These are phyloP conservation scores for Gopherus flavomarginatus DNA, from an alignment of 2,113 vertebrate genomes.

Conservation along the genomic window DNA sequence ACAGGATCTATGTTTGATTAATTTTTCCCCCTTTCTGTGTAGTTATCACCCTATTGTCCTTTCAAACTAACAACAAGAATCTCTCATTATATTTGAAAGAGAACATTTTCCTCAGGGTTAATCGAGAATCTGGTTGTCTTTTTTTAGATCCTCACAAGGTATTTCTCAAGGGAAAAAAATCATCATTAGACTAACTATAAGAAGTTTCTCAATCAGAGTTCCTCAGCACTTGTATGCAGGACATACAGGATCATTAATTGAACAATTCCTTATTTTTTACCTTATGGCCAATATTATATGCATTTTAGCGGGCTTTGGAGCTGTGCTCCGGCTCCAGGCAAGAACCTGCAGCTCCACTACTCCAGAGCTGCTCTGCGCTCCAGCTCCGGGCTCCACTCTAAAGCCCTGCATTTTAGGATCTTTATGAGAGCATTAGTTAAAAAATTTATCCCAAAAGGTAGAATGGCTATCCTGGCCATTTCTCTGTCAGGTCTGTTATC, in stretches of 20 bases:
- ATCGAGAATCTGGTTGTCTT: background rate
- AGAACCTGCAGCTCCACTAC: no score
- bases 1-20: background rate
- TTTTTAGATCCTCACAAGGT: background rate
- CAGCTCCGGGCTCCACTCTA: no score
- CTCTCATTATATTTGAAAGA: background rate
- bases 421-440: background rate
- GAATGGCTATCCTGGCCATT: background rate
- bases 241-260: background rate
- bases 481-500: background rate
- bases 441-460: background rate
- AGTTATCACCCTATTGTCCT: background rate
- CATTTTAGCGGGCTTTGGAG: background rate
- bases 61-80: background rate
- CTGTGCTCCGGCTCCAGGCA: no score
- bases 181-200: background rate
- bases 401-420: background rate
- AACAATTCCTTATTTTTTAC: background rate
- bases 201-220: background rate
- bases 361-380: no score
- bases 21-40: background rate
- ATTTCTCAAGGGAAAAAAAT: background rate
- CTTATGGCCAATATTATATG: background rate
- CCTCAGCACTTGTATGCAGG: background rate
- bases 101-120: background rate